Evolutionary conservation across 2,888 invertebrate genomes (phyloP).

Genomic region (Mechanitis mazaeus): DNA sequence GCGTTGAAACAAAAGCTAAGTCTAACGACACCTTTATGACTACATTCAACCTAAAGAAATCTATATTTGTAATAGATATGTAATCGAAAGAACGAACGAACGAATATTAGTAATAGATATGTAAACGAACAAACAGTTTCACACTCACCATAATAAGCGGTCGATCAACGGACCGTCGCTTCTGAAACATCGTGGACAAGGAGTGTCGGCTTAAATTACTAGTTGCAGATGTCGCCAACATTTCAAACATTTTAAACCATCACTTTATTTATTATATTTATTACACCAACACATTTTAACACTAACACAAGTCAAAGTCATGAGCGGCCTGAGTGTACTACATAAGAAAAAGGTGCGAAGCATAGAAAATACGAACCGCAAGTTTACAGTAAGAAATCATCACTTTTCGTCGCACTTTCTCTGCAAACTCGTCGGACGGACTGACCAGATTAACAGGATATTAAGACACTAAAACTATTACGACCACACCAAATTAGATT

Average conservation of each 20-base stretch:
- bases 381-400: background rate
- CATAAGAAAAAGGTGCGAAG: background rate
- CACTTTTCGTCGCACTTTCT: constrained; percentile 1
- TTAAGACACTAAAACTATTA: constrained; percentile 24
- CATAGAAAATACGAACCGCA: background rate
- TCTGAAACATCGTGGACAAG: constrained; percentile 59
- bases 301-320: too few relatives aligned
- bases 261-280: constrained; percentile 10
- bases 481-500: constrained; percentile 26
- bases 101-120: background rate
- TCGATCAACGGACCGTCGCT: constrained; percentile 36
- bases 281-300: background rate
- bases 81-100: background rate
- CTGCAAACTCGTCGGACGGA: background rate
- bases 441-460: constrained; percentile 12
- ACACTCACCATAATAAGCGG: constrained; percentile 32
- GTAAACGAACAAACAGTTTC: background rate
- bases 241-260: constrained; percentile 33
- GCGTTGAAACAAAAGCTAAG: too few relatives aligned
- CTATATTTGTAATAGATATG: too few relatives aligned
- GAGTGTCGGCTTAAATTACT: constrained; percentile 52
- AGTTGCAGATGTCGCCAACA: constrained; percentile 55
- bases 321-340: background rate
- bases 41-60: too few relatives aligned
- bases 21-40: too few relatives aligned